Base-by-base conservation (phyloP, 2,113 vertebrate species). In the Zonotrichia leucophrys region DNA sequence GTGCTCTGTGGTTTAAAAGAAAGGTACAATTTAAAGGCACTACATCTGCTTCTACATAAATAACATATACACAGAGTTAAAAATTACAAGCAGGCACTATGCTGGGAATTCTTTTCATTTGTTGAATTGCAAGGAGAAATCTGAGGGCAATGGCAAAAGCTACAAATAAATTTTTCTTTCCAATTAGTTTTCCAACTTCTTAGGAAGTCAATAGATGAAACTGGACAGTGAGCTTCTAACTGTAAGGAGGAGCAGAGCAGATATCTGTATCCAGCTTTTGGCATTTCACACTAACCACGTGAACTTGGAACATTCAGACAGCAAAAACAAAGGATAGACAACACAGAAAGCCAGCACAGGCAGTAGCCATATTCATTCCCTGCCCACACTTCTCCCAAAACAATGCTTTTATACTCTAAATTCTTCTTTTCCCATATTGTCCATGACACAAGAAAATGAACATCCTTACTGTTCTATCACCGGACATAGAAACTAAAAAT, bases 261-360 rank as follows among this genome's bases (percentile, higher is more conserved):
- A 23, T 19, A 76, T 0, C 24, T n/a, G 7, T 35, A 53, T 16
- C 13, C 37, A 78, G 49, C n/a, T 88, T 63, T 44, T 73, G 55
- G 39, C 25, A 66, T 75, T 64, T 53, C 59, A 58, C 12, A 47
- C 25, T 47, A n/a, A 55, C 30, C 0, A 1, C 0, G 0, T 25
- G 25, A 53, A 28, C 12, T 31, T 73, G 27, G 41, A 92, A 67
- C 8, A 7, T 4, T 30, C 4, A 2, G 68, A 68, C n/a, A 42
- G n/a, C 12, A 84, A 68, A 89, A 64, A 35, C 5, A 75, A 59
- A 78, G 63, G 81, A 47, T 14, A 78, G 66, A 31, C 20, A 89
- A 35, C 16, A 27, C 0, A 5, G 37, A 63, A 74, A 67, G 23
- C 8, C 37, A 72, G 35, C 10, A 58, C 0, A 46, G 22, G 12